These are phyloP conservation scores for Darevskia nairensis DNA, from an alignment of 2,797 vertebrate genomes.

Conservation along the genomic window DNA sequence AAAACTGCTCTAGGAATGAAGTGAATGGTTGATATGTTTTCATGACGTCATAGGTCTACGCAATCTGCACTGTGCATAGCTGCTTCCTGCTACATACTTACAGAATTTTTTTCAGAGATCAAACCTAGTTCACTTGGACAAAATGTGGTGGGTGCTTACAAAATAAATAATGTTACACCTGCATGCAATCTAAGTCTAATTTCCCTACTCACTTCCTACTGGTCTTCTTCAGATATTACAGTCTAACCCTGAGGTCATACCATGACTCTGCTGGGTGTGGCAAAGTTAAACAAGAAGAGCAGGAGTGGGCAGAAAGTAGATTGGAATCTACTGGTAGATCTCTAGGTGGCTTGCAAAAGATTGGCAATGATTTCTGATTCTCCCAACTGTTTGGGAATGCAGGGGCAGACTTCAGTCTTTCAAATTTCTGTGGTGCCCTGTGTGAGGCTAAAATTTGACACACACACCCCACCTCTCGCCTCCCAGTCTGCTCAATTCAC, in stretches of 20 bases:
- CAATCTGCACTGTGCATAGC: neutral
- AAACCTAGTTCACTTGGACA: neutral
- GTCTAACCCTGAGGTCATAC: neutral
- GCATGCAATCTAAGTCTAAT: neutral
- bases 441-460: too few relatives aligned
- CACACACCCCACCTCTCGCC: too few relatives aligned
- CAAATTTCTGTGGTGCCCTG: too few relatives aligned
- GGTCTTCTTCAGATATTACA: neutral
- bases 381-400: too few relatives aligned
- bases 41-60: neutral
- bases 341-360: too few relatives aligned
- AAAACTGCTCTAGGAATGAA: neutral
- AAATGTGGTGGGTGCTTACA: neutral
- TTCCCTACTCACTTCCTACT: neutral
- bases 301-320: too few relatives aligned
- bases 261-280: neutral
- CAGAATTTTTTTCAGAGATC: too few relatives aligned
- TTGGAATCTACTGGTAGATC: too few relatives aligned
- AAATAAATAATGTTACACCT: neutral
- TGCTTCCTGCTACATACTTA: too few relatives aligned
- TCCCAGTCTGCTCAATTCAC: too few relatives aligned
- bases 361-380: too few relatives aligned
- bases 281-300: neutral
- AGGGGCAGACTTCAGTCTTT: too few relatives aligned
- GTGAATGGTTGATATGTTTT: neutral